phyloP scores from a whole-genome alignment of 1,140 invertebrate genomes.

The Propsilocerus akamusi region DNA sequence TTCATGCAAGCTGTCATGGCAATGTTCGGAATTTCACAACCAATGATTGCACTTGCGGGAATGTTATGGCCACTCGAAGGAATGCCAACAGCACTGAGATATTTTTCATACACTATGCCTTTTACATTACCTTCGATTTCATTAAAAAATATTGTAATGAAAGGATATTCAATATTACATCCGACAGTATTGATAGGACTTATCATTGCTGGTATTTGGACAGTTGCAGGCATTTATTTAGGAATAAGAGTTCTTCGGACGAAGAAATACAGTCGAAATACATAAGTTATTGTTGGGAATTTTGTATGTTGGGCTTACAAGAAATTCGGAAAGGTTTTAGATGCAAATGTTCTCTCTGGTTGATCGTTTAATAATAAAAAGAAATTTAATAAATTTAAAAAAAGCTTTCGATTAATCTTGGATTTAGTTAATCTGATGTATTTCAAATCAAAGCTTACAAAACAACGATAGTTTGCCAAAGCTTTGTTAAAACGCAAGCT shows the following conservation, averaged over 20 bases:
- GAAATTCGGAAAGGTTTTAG: too few species aligned
- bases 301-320: too few species aligned
- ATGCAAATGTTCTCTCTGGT: too few species aligned
- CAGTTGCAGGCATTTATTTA: background rate
- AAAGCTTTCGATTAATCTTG: too few species aligned
- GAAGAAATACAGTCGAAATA: background rate
- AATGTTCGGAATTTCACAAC: slow-evolving; percentile 77
- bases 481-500: too few species aligned
- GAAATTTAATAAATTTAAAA: too few species aligned
- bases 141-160: background rate
- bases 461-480: too few species aligned
- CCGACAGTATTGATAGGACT: background rate
- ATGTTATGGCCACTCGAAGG: slow-evolving; percentile 68
- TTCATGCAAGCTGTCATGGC: slow-evolving; percentile 79
- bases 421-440: too few species aligned
- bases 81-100: slow-evolving; percentile 56
- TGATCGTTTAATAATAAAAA: too few species aligned
- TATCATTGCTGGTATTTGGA: background rate
- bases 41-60: slow-evolving; percentile 68
- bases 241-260: background rate
- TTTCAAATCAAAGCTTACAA: too few species aligned
- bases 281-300: too few species aligned
- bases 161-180: background rate
- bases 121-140: background rate
- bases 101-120: slow-evolving; percentile 10